Conservation (phyloP, 2,888 invertebrate species). For the Malachius bipustulatus region DNA sequence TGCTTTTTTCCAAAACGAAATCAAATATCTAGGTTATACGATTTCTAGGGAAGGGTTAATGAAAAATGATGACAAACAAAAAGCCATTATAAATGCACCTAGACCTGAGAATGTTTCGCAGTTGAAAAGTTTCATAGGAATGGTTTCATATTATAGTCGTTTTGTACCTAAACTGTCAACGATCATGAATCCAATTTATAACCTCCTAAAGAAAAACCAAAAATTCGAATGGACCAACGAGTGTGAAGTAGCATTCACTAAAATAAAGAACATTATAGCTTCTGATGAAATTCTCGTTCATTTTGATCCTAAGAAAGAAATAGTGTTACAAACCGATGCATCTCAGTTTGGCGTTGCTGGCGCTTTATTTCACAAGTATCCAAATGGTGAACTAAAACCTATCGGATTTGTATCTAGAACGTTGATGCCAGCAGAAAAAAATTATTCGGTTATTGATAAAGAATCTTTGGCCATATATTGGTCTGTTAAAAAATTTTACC, state of each 20-base stretch:
- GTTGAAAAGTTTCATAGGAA: constrained; percentile 11
- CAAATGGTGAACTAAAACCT: too few relatives aligned
- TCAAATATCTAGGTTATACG: constrained; percentile 27
- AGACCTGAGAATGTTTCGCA: constrained; percentile 9
- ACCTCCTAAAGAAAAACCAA: constrained; percentile 13
- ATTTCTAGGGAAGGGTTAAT: constrained; percentile 19
- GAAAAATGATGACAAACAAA: too few relatives aligned
- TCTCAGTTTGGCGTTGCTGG: constrained; percentile 12
- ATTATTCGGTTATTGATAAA: constrained; percentile 12
- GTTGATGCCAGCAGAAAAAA: constrained; percentile 13
- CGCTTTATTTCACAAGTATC: constrained; percentile 11
- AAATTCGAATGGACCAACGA: constrained; percentile 15
- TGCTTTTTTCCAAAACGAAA: constrained; percentile 24
- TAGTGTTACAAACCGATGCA: constrained; percentile 10
- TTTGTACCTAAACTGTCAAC: constrained; percentile 14
- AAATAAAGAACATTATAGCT: constrained; percentile 14
- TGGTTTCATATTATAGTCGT: constrained; percentile 15
- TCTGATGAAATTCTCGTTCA: constrained; percentile 15
- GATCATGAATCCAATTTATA: constrained; percentile 14
- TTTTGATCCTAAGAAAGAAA: constrained; percentile 16
- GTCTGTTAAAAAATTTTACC: constrained; percentile 10
- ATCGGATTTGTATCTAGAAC: constrained; percentile 16
- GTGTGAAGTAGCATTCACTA: constrained; percentile 15
- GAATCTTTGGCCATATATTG: constrained; percentile 14
- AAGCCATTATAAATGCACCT: constrained; percentile 7